Evolutionary conservation across 1,140 invertebrate genomes (phyloP).

Genomic region (Chrysoperla carnea): DNA sequence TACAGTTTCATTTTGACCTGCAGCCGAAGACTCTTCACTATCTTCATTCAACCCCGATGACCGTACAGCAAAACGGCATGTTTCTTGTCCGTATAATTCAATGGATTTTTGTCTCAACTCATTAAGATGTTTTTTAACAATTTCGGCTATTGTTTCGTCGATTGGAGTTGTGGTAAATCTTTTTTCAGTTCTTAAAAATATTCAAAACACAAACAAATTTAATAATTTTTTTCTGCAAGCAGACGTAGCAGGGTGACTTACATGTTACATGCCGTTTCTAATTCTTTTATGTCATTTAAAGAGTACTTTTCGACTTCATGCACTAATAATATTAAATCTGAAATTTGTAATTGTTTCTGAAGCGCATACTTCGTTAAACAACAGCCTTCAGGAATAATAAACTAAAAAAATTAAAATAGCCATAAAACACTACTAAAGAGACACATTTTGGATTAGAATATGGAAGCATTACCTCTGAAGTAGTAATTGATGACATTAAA

Average conservation of each 20-base stretch:
- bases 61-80: slow-evolving; percentile 25
- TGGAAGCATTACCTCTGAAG: no score
- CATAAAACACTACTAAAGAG: no score
- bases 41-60: slow-evolving; percentile 57
- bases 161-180: slow-evolving; percentile 11
- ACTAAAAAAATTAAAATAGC: slow-evolving; percentile 13
- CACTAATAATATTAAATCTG: slow-evolving; percentile 5
- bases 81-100: slow-evolving; percentile 3
- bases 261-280: slow-evolving; percentile 13
- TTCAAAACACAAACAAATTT: not conserved
- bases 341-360: slow-evolving; percentile 26
- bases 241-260: slow-evolving; percentile 7
- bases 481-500: slow-evolving; percentile 24
- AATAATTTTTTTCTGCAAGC: not conserved
- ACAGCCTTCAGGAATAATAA: slow-evolving; percentile 34
- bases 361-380: slow-evolving; percentile 38
- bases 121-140: slow-evolving; percentile 20
- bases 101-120: slow-evolving; percentile 16
- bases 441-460: no score
- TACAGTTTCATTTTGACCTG: slow-evolving; percentile 70
- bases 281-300: slow-evolving; percentile 2
- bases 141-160: slow-evolving; percentile 11
- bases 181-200: slow-evolving; percentile 11
- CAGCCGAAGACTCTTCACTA: slow-evolving; percentile 54
- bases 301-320: no score